Base-by-base conservation (phyloP, 2,113 vertebrate genomes). In the Platichthys stellatus region DNA sequence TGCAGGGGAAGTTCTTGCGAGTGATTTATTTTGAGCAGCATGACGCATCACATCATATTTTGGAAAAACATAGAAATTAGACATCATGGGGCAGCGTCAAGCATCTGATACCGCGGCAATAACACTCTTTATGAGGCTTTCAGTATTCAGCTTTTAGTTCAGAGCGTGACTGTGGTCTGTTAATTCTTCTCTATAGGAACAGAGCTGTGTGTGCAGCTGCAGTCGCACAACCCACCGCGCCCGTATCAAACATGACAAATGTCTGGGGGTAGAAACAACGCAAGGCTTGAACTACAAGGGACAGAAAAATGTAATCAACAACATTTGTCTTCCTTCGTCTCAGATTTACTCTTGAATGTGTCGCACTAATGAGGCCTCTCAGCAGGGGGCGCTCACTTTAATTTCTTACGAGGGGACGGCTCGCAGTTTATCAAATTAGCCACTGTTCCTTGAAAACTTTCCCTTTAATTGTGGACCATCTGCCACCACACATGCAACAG, bases 351-450 rank as follows among this genome's bases (percentile, higher is more conserved):
- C 64, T 83, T 84, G 66, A 89, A 76, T 73, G 72, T 61, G 60
- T 40, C 65, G 80, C 69, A 20, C 63, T 92, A 91, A 93, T 90
- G 82, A 91, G 83, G 75, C 72, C 40, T 77, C 89, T 78, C 91
- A 86, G 90, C 78, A 75, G 88, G 89, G 62, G 53, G 68, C 63
- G 59, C 83, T 65, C 69, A 62, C 86, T 88, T 87, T 81, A 70
- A 86, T 87, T 92, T 82, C 72, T 78, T 80, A 76, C 66, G 83
- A 85, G 76, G 35, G 69, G 69, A 80, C 51, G 51, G 72, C 49
- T 51, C 47, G 7, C 15, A 51, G 15, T 57, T 59, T 31, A 69
- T 75, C 70, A 86, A 83, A 86, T 90, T 78, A 84, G 61, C 68
- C 62, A n/a, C 18, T 64, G 60, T 88, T 73, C 86, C 84, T 86